phyloP scores from a whole-genome alignment of 2,797 vertebrate species.

The Phalanger gymnotis region DNA sequence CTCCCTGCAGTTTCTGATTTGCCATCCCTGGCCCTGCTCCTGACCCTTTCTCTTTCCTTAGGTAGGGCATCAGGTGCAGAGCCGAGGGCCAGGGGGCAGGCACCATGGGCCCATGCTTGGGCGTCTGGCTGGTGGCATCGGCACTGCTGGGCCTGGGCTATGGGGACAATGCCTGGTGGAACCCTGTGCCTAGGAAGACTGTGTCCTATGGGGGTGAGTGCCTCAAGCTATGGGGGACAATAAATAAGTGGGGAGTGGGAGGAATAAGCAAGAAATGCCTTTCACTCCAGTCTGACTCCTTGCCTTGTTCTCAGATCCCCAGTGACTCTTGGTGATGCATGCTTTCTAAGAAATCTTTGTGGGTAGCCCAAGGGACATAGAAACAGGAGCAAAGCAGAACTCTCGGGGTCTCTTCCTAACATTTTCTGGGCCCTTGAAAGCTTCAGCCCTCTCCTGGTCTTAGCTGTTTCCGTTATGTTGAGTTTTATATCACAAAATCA shows the following conservation, averaged over 20 bases:
- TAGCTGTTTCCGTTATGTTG: neutral
- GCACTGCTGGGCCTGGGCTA: constrained; percentile 73
- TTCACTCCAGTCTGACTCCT: neutral
- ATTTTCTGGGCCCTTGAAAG: neutral
- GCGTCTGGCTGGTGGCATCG: constrained; percentile 69
- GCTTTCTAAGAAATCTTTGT: constrained; percentile 55
- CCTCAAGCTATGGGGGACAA: neutral
- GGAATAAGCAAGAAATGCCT: neutral
- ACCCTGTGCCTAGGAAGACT: constrained; percentile 82
- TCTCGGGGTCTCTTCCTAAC: neutral
- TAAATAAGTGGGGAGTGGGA: neutral
- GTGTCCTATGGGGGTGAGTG: constrained; percentile 82
- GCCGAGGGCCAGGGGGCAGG: neutral
- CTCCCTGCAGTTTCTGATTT: neutral
- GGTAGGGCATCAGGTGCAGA: constrained; percentile 66
- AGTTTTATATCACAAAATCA: neutral
- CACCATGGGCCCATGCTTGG: constrained; percentile 75
- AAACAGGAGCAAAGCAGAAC: constrained; percentile 1
- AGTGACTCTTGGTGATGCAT: neutral
- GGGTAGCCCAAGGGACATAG: constrained; percentile 2
- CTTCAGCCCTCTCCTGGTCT: neutral
- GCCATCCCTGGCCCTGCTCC: constrained; percentile 7
- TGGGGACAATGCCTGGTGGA: constrained; percentile 79
- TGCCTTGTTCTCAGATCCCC: neutral
- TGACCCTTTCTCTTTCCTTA: constrained; percentile 56